These are phyloP conservation scores for Semnornis frantzii DNA, from an alignment of 2,113 vertebrate species.

Conservation along the genomic window DNA sequence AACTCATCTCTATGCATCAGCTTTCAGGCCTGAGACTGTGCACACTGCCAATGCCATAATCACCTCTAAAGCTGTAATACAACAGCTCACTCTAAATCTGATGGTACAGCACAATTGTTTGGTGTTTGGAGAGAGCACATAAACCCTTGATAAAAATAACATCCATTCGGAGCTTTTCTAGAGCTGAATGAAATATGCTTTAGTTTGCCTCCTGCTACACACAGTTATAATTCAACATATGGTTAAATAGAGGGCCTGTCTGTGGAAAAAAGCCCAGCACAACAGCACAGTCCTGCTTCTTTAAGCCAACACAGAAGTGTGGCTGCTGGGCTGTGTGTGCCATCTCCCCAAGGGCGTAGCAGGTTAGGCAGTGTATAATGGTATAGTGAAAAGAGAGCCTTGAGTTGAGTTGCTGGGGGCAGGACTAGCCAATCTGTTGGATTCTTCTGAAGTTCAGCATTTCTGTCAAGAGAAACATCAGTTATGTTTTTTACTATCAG, in stretches of 20 bases:
- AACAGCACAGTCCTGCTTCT: background rate
- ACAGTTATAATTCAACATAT: constrained; percentile 8
- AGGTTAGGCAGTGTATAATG: background rate
- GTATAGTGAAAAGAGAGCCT: background rate
- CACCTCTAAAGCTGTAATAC: background rate
- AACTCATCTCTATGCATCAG: background rate
- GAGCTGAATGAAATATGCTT: constrained; percentile 10
- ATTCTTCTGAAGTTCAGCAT: background rate
- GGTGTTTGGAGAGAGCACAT: background rate
- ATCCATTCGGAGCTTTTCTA: constrained; percentile 11
- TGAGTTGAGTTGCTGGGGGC: background rate
- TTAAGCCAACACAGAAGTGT: background rate
- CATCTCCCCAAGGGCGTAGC: background rate
- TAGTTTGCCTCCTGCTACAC: constrained; percentile 18
- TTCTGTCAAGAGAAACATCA: background rate
- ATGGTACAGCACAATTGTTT: background rate
- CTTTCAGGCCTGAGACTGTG: background rate
- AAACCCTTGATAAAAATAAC: constrained; percentile 24
- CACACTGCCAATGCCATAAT: background rate
- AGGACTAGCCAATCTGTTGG: background rate
- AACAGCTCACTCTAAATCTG: background rate
- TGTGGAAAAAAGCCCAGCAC: constrained; percentile 3
- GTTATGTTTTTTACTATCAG: background rate
- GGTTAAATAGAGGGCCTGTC: constrained; percentile 15
- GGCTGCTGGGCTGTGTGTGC: background rate